Evolutionary conservation across 2,888 invertebrate genomes (phyloP), one percentile per base, ranked within the genome.

Genomic region (Limnephilus lunatus): DNA sequence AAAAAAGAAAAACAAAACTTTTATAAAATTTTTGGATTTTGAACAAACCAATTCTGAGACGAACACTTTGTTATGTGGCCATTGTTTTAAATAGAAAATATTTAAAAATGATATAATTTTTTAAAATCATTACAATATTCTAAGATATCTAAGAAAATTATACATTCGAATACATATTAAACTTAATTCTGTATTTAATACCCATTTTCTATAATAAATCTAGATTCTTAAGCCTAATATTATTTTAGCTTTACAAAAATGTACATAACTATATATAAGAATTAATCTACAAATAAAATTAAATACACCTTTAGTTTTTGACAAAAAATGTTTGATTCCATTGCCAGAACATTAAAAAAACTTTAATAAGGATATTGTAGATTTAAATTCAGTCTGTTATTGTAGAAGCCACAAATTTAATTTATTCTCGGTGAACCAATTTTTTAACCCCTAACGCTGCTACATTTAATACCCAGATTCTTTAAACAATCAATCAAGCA

Each of bases 171-270:
- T 86, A 85, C 53, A 88, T 85, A 86, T 82, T 90, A 86, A 90
- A 92, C 68, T 68, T 90, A 90, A 80, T 53, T 39, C 44, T 91
- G 91, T 91, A 93, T 91, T 92, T 93, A 90, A 93, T 93, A 92
- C 92, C 92, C 93, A 93, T 91, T 91, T 92, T 92, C 92, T 93
- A 93, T 87, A 92, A 88, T 92, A 91, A 91, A 86, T 87, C 90
- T 82, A 85, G 35, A 89, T 89, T 31, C 80, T 91, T 91, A 89
- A 83, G 32, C 85, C 81, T 89, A 89, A 44, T 53, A 89, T 89
- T 89, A 80, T 32, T 80, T 14, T 87, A 87, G 30, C 91, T 81
- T 81, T 81, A 82, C 81, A 91, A 91, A 86, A 82, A 82, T 91
- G n/a, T 68, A 91, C 83, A 83, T 19, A 88, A 88, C 15, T 85